Conservation (phyloP, 2,797 vertebrate species). For the Enteromius afrohamiltoni region DNA sequence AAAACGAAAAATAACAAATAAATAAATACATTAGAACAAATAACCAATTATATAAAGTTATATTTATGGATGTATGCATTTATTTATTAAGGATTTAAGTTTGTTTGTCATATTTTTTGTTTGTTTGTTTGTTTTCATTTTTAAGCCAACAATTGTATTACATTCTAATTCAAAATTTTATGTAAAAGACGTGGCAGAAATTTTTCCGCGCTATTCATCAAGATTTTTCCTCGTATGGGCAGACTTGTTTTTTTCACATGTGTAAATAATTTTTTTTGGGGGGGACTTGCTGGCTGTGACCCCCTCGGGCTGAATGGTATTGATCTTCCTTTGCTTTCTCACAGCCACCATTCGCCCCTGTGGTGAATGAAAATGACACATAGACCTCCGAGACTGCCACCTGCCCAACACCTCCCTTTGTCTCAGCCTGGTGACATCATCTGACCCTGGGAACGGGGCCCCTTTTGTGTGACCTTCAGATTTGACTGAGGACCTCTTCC, state of each 20-base stretch:
- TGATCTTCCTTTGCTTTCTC: conserved; percentile 59
- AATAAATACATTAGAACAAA: not conserved
- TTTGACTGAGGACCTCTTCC: conserved; percentile 68
- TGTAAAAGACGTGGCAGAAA: not conserved
- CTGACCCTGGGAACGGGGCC: conserved; percentile 72
- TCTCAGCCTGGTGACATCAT: conserved; percentile 76
- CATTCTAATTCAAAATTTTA: not conserved
- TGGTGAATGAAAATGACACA: conserved; percentile 58
- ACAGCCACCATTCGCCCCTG: conserved; percentile 51
- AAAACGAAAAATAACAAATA: not conserved
- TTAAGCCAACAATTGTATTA: not conserved
- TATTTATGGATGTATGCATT: not conserved
- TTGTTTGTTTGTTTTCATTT: not conserved
- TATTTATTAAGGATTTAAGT: not conserved
- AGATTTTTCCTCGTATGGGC: not conserved
- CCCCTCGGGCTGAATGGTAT: conserved; percentile 54
- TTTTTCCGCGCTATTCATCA: conserved; percentile 33
- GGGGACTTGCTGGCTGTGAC: conserved; percentile 27
- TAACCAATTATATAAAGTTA: not conserved
- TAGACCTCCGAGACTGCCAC: conserved; percentile 46
- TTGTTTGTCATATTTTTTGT: not conserved
- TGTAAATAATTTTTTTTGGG: conserved; percentile 58
- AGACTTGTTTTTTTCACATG: not conserved
- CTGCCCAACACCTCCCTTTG: conserved; percentile 72
- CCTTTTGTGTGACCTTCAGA: conserved; percentile 74